phyloP scores from a whole-genome alignment of 2,797 vertebrate genomes.

The Peromyscus eremicus region DNA sequence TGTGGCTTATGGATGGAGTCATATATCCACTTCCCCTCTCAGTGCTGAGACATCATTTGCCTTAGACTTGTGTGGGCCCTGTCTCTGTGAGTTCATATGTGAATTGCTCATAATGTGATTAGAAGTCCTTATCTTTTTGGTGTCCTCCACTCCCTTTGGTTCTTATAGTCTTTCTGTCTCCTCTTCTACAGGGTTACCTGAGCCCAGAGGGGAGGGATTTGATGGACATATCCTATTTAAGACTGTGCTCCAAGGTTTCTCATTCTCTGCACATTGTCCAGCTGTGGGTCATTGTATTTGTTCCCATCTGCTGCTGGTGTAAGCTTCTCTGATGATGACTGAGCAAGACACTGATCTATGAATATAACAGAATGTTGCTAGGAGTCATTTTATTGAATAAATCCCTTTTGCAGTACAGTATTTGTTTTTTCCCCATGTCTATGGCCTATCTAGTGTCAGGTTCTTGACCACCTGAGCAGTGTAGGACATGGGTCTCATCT shows the following conservation, averaged over 20 bases:
- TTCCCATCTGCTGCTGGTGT: neutral
- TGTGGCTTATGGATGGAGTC: neutral
- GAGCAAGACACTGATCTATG: neutral
- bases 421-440: neutral
- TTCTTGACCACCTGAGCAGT: neutral
- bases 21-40: neutral
- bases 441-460: neutral
- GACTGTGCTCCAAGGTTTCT: neutral
- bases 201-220: neutral
- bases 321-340: neutral
- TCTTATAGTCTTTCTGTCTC: neutral
- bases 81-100: neutral
- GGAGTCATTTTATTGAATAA: neutral
- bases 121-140: neutral
- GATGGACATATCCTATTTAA: neutral
- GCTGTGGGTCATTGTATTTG: neutral
- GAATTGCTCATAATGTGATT: neutral
- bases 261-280: neutral
- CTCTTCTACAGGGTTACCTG: neutral
- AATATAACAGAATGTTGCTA: neutral
- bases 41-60: neutral
- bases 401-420: neutral
- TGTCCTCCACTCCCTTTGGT: neutral
- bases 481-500: neutral
- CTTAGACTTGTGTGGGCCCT: neutral